Conservation (phyloP, 2,888 invertebrate species). For the Andrena minutula region DNA sequence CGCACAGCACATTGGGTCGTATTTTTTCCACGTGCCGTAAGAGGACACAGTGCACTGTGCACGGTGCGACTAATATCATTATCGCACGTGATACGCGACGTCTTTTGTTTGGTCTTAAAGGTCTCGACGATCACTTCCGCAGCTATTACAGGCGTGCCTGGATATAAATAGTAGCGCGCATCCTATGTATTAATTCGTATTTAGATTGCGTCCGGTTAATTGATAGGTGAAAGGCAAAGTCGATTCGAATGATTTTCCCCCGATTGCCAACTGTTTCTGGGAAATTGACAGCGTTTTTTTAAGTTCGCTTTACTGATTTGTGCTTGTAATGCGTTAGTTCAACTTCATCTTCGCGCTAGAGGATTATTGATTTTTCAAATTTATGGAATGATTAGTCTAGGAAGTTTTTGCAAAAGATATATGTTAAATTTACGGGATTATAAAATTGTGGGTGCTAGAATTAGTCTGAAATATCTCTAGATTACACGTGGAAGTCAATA, state of each 20-base stretch:
- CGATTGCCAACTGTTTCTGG: conserved; percentile 10
- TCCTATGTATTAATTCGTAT: background rate
- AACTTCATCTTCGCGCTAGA: too few relatives aligned
- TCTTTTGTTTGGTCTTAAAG: conserved; percentile 1
- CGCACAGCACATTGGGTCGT: conserved; percentile 52
- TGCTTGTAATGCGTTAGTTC: too few relatives aligned
- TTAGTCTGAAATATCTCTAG: too few relatives aligned
- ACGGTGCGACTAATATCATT: conserved; percentile 31
- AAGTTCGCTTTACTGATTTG: too few relatives aligned
- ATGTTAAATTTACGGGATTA: too few relatives aligned
- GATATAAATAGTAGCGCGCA: conserved; percentile 4
- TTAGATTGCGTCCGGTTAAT: background rate
- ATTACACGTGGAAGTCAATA: too few relatives aligned
- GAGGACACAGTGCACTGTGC: conserved; percentile 60
- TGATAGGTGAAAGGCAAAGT: conserved; percentile 4
- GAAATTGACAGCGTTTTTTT: background rate
- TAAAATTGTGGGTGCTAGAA: too few relatives aligned
- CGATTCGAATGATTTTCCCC: background rate
- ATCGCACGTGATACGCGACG: conserved; percentile 1
- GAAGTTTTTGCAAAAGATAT: too few relatives aligned
- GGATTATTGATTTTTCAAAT: background rate
- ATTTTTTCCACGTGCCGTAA: conserved; percentile 69
- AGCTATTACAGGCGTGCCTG: background rate
- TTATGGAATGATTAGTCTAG: background rate
- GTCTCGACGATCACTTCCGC: background rate